A percentile compares a stretch with the other conserved stretches of the same genome.
Conservation (phyloP, 2,888 invertebrate species). For the Cepaea hortensis region DNA sequence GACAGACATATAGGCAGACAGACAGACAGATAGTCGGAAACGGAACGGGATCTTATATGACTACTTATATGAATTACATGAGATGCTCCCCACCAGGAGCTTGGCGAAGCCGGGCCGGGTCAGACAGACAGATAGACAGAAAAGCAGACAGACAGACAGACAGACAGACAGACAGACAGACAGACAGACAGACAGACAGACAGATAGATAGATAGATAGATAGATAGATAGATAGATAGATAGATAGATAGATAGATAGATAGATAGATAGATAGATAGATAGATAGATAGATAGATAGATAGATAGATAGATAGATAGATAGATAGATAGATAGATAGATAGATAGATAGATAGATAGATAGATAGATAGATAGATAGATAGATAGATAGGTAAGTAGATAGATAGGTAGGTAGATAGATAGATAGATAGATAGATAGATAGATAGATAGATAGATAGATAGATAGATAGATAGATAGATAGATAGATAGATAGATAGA, state of each 20-base stretch:
- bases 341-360: background rate
- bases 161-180: background rate
- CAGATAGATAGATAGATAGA: background rate
- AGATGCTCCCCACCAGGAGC: no score
- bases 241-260: background rate
- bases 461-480: no score
- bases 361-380: background rate
- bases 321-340: background rate
- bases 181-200: background rate
- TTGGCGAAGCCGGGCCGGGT: no score
- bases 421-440: background rate
- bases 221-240: slow-evolving; percentile 8
- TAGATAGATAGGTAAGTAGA: no score
- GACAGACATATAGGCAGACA: no score
- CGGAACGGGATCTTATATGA: no score
- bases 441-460: background rate
- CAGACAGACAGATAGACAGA: no score
- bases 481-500: no score
- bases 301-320: background rate
- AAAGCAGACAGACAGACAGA: no score
- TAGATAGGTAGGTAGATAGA: no score
- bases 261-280: slow-evolving; percentile 28
- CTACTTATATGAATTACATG: no score
- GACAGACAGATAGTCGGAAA: no score
- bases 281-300: background rate